Base-by-base conservation (phyloP, 1,140 invertebrate species). In the Cephus cinctus region DNA sequence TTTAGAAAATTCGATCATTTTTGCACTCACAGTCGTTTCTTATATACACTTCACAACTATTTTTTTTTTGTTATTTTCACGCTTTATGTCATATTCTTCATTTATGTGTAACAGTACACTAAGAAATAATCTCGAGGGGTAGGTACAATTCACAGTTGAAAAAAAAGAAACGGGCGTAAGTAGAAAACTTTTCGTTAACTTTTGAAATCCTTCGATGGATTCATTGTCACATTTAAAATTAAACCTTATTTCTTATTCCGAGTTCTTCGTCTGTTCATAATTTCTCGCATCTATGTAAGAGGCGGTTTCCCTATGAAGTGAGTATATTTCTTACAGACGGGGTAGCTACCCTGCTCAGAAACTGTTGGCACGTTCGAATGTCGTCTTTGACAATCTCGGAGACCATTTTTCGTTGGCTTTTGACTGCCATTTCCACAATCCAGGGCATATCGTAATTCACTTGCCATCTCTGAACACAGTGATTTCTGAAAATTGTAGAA, bases 401-500 rank as follows among this genome's bases (percentile, higher is more conserved):
- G 41, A 25, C 50, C 36, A 36, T 54, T 51, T 42, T 54, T 60
- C 35, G 45, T 43, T 16, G 56, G 34, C 32, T 63, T 69, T 50
- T 62, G 60, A 45, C 50, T 53, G 5, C 52, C 62, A 25, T 65
- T 61, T 23, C 57, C 56, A 61, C 84, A 86, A 60, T 83, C 80
- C 47, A 87, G 67, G 31, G 83, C 85, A 53, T 85, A 84, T 53
- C 83, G 81, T 52, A 88, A 73, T 69, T 88, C 86, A 30, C 79
- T 78, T 31, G 82, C 81, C 82, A 85, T 85, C 72, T 86, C 83
- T 46, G 81, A 80, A 73, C 81, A 85, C 54, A 85, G 75, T 31
- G 83, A 84, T 35, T 80, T 80, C 83, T 86, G 78, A 53, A 63
- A 64, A 43, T 47, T 39, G 39, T n/a, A n/a, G n/a, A n/a, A n/a